Evolutionary conservation across 2,797 vertebrate genomes (phyloP).

Genomic region (Esox masquinongy): DNA sequence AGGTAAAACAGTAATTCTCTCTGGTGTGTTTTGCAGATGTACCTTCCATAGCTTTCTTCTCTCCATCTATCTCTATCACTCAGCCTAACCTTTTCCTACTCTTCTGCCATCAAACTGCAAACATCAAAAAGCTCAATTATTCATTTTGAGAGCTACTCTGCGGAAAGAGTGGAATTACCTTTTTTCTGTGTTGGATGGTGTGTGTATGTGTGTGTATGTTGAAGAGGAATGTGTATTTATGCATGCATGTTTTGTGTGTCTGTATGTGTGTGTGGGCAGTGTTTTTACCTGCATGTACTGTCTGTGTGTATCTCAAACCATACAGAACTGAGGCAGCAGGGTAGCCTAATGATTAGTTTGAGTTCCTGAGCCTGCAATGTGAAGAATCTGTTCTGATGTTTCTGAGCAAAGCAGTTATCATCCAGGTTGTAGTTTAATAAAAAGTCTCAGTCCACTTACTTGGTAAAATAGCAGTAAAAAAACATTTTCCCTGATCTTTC

Average conservation of each 20-base stretch:
- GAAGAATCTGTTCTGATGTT: no score
- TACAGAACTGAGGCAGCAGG: no score
- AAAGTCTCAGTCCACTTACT: no score
- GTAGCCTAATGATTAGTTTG: no score
- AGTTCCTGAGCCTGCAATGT: no score
- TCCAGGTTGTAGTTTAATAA: no score
- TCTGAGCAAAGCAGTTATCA: no score
- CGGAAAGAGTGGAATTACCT: neutral
- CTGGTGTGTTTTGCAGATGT: neutral
- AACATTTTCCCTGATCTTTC: no score
- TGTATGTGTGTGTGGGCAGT: neutral
- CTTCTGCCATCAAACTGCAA: neutral
- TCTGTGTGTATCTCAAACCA: neutral
- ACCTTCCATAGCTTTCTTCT: neutral
- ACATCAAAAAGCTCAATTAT: neutral
- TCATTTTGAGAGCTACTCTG: neutral
- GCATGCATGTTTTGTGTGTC: neutral
- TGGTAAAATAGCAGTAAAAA: no score
- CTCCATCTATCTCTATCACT: neutral
- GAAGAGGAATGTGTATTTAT: neutral
- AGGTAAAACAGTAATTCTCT: constrained; percentile 72
- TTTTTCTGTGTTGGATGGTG: neutral
- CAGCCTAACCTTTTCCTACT: neutral
- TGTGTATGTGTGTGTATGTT: neutral
- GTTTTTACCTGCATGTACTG: constrained; percentile 15